Percentiles rank a stretch among this genome's conserved stretches.
phyloP scores from a whole-genome alignment of 2,888 invertebrate genomes.

The Lumbricus terrestris region DNA sequence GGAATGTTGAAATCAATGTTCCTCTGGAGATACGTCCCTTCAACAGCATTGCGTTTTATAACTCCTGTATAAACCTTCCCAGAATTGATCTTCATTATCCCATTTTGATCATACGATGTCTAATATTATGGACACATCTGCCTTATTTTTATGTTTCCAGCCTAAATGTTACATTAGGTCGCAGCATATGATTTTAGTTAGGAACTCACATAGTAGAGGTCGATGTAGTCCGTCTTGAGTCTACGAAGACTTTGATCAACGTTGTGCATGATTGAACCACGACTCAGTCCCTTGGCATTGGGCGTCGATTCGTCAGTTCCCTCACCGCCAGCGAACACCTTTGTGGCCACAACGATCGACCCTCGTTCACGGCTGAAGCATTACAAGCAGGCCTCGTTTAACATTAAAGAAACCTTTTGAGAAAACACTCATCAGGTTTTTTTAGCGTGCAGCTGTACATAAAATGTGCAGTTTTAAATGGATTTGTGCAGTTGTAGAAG shows the following conservation, averaged over 20 bases:
- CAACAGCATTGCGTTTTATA: too few species aligned
- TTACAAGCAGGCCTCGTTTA: too few species aligned
- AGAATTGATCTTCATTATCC: too few species aligned
- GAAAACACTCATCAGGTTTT: not conserved
- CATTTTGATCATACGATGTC: too few species aligned
- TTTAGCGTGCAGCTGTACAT: not conserved
- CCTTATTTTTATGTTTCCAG: too few species aligned
- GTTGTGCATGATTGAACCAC: slow-evolving; percentile 44
- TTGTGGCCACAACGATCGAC: slow-evolving; percentile 33
- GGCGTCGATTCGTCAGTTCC: not conserved
- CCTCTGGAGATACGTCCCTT: too few species aligned
- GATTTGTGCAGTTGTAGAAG: too few species aligned
- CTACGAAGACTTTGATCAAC: slow-evolving; percentile 44
- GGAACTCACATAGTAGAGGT: slow-evolving; percentile 45
- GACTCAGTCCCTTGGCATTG: slow-evolving; percentile 45
- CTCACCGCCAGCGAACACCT: slow-evolving; percentile 34
- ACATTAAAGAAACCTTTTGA: not conserved
- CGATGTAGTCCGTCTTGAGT: slow-evolving; percentile 47
- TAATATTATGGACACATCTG: too few species aligned
- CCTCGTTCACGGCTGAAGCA: slow-evolving; percentile 20
- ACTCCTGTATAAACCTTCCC: too few species aligned
- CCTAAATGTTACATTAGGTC: too few species aligned
- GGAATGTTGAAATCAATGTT: too few species aligned
- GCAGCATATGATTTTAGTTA: not conserved
- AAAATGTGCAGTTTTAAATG: too few species aligned